phyloP scores from a whole-genome alignment of 1,140 invertebrate species.

The Nasonia vitripennis region DNA sequence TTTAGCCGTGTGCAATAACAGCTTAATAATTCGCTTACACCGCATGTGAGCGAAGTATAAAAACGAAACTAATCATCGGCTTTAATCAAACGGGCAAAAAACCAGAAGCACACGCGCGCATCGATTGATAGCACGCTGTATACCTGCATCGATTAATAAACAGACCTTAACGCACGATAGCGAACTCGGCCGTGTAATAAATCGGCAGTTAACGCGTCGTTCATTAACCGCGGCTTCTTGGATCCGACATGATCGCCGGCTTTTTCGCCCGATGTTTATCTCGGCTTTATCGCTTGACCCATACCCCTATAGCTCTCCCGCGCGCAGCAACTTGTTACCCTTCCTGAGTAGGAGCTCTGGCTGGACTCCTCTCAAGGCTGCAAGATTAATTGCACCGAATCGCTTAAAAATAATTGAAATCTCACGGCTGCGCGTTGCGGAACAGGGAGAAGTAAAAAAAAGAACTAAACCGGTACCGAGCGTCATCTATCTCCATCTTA shows the following conservation, averaged over 20 bases:
- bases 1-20: not conserved
- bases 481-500: slow-evolving; percentile 15
- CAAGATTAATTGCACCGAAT: slow-evolving; percentile 17
- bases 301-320: not conserved
- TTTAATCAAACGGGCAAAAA: too few relatives aligned
- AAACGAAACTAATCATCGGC: too few relatives aligned
- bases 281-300: slow-evolving; percentile 20
- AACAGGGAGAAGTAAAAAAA: not conserved
- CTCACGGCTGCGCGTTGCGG: not conserved
- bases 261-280: slow-evolving; percentile 31
- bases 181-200: not conserved
- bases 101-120: too few relatives aligned
- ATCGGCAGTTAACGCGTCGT: slow-evolving; percentile 5
- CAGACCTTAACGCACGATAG: too few relatives aligned
- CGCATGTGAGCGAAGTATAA: too few relatives aligned
- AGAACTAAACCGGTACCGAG: not conserved
- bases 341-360: not conserved
- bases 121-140: too few relatives aligned
- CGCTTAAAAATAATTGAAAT: slow-evolving; percentile 27
- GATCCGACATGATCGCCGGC: not conserved
- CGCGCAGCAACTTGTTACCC: not conserved
- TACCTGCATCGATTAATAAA: too few relatives aligned
- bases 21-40: not conserved
- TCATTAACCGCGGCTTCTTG: not conserved
- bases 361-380: not conserved